Evolutionary conservation across 2,888 invertebrate genomes (phyloP).

Genomic region (Dysmachus trigonus): DNA sequence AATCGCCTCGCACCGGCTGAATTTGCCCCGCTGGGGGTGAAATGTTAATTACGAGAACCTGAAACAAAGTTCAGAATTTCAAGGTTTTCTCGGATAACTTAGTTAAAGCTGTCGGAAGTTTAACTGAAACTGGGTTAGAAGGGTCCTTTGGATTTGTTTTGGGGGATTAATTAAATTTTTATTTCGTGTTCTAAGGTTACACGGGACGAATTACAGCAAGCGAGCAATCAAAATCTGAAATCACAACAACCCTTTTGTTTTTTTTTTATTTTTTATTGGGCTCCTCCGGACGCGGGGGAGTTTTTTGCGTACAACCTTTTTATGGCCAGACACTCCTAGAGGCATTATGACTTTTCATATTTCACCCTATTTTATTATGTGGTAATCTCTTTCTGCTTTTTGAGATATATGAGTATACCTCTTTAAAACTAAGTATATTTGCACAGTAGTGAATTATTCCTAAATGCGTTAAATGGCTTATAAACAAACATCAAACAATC

Average conservation of each 20-base stretch:
- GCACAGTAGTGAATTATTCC: neutral
- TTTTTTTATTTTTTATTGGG: neutral
- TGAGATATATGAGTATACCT: too few species aligned
- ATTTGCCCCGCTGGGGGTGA: neutral
- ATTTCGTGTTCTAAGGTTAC: neutral
- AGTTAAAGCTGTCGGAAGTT: constrained; percentile 19
- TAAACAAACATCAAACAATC: neutral
- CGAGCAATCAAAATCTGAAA: neutral
- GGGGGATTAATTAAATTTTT: constrained; percentile 17
- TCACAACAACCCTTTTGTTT: neutral
- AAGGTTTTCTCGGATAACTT: constrained; percentile 20
- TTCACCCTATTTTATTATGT: neutral
- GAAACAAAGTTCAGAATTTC: constrained; percentile 22
- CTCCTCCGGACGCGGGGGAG: neutral
- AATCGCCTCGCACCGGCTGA: neutral
- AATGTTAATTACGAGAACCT: constrained; percentile 14
- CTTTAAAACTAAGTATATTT: neutral
- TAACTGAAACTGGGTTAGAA: neutral
- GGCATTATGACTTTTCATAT: neutral
- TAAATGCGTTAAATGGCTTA: neutral
- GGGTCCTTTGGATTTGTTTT: constrained; percentile 3
- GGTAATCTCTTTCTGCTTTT: neutral
- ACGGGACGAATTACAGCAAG: neutral
- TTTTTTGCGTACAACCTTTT: neutral
- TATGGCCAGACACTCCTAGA: neutral